These are phyloP conservation scores for Leucosticte australis DNA, from an alignment of 2,113 vertebrate genomes.

Conservation along the genomic window DNA sequence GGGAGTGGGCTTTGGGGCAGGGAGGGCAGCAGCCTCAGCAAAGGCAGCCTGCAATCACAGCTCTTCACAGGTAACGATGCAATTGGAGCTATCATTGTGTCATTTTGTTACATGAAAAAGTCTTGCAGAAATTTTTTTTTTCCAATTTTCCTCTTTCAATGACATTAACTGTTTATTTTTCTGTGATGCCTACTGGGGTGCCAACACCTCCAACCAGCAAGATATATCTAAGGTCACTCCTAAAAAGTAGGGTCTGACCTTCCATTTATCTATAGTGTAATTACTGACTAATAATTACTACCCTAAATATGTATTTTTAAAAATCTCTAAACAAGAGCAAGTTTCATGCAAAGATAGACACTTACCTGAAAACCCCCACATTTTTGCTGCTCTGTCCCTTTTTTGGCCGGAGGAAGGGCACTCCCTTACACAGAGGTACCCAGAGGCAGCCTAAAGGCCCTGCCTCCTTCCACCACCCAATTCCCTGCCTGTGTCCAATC, in stretches of 20 bases:
- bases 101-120: neutral
- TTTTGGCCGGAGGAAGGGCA: neutral
- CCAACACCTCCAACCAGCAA: neutral
- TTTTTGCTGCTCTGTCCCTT: neutral
- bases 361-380: neutral
- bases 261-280: neutral
- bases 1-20: neutral
- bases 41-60: neutral
- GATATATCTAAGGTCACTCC: neutral
- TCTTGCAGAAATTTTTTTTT: neutral
- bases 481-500: neutral
- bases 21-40: neutral
- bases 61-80: neutral
- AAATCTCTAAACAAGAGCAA: neutral
- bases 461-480: neutral
- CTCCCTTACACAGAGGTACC: neutral
- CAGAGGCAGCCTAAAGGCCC: neutral
- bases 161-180: neutral
- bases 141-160: neutral
- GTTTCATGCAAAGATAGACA: neutral
- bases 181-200: neutral
- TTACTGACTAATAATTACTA: neutral
- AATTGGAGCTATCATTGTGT: accelerated
- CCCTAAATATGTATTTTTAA: neutral
- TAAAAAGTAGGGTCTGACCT: neutral